Percentiles rank a stretch among this genome's conserved stretches.
phyloP scores from a whole-genome alignment of 2,113 vertebrate genomes.

The Copsychus sechellarum region DNA sequence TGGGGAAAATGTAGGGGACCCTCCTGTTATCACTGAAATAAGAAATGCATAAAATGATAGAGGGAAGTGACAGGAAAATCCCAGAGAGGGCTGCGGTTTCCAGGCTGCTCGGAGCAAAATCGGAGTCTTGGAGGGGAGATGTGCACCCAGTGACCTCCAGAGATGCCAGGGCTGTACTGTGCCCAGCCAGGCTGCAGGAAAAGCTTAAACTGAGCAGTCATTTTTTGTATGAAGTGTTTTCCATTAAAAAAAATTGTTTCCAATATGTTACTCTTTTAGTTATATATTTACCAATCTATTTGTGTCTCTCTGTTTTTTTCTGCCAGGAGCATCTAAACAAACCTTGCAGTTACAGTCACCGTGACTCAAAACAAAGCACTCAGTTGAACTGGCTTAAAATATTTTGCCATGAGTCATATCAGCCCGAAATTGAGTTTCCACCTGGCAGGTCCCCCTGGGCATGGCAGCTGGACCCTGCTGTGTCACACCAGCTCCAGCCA shows the following conservation, averaged over 20 bases:
- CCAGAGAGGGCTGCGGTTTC: not conserved
- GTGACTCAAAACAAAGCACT: not conserved
- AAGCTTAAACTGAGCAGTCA: not conserved
- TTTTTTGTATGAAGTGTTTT: not conserved
- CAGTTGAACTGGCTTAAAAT: not conserved
- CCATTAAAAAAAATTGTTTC: not conserved
- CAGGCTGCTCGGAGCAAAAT: not conserved
- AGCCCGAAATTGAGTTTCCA: not conserved
- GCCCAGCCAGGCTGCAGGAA: not conserved
- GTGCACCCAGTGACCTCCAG: fast-evolving
- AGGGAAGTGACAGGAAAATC: not conserved
- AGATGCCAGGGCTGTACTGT: not conserved
- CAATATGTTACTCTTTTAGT: not conserved
- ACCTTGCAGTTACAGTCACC: not conserved
- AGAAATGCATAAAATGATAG: not conserved
- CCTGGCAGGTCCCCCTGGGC: not conserved
- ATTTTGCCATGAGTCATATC: not conserved
- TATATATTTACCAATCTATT: not conserved
- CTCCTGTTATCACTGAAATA: not conserved
- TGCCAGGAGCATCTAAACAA: not conserved
- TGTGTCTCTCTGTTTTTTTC: not conserved
- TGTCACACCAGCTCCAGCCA: not conserved
- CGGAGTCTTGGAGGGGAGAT: not conserved
- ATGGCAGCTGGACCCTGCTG: not conserved
- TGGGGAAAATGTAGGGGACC: not conserved